Percentiles rank a stretch among this genome's conserved stretches.
Evolutionary conservation across 1,140 invertebrate species (phyloP).

Genomic region (Cyclina sinensis): DNA sequence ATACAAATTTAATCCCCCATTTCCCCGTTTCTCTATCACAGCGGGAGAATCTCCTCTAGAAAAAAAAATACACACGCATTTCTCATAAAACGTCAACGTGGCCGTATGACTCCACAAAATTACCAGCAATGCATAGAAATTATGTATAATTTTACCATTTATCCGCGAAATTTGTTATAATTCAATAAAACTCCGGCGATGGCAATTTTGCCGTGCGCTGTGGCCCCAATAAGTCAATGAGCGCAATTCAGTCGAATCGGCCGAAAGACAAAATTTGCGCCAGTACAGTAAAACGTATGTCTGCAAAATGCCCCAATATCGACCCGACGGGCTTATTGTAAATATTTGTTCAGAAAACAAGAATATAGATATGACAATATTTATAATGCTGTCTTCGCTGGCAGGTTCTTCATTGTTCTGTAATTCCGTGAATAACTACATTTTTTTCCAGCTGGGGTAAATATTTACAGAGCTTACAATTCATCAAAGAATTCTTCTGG

Average conservation of each 20-base stretch:
- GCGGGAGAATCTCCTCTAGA: not conserved
- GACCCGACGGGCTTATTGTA: slow-evolving; percentile 28
- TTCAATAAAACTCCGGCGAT: slow-evolving; percentile 57
- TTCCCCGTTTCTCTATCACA: not conserved
- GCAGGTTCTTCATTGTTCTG: slow-evolving; percentile 20
- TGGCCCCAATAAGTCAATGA: not conserved
- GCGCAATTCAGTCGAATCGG: slow-evolving; percentile 35
- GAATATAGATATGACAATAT: slow-evolving; percentile 61
- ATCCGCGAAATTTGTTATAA: slow-evolving; percentile 62
- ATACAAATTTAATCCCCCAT: not conserved
- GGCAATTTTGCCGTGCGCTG: slow-evolving; percentile 53
- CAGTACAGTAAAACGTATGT: slow-evolving; percentile 20
- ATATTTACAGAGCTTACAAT: not conserved
- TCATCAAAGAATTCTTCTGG: slow-evolving; percentile 2
- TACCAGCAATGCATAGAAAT: slow-evolving; percentile 62
- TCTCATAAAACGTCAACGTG: slow-evolving; percentile 44
- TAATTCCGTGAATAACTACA: slow-evolving; percentile 29
- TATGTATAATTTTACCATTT: slow-evolving; percentile 68
- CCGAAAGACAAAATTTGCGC: slow-evolving; percentile 9
- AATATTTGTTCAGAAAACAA: slow-evolving; percentile 59
- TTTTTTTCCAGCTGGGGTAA: not conserved
- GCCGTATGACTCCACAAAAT: slow-evolving; percentile 45
- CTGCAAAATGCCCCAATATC: slow-evolving; percentile 7
- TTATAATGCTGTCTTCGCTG: slow-evolving; percentile 48
- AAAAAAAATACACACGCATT: slow-evolving; percentile 20